Evolutionary conservation across 2,888 invertebrate species (phyloP).

Genomic region (Drosophila emarginata): DNA sequence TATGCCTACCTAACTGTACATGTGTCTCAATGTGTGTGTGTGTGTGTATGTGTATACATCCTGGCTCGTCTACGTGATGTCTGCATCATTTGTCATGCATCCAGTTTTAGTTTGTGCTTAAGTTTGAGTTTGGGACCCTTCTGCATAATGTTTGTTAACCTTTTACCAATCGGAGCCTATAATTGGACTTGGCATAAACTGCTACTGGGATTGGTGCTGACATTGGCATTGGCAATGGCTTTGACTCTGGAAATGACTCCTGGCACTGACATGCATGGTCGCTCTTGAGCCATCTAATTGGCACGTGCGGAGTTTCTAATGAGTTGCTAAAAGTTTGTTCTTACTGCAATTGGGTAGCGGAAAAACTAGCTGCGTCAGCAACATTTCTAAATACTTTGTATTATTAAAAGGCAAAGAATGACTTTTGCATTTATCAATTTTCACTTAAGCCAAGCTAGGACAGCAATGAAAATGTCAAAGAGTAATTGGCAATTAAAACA

Average conservation of each 20-base stretch:
- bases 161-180: conserved; percentile 41
- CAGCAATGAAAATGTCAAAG: conserved; percentile 1
- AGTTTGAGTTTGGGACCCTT: background rate
- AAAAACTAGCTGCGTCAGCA: conserved; percentile 37
- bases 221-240: no score
- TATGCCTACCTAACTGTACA: conserved; percentile 17
- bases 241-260: no score
- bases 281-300: conserved; percentile 57
- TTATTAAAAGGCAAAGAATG: conserved; percentile 28
- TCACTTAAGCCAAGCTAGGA: conserved; percentile 14
- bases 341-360: conserved; percentile 13
- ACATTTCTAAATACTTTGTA: conserved; percentile 13
- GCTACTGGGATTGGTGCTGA: conserved; percentile 11
- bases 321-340: conserved; percentile 60
- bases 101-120: background rate
- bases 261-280: conserved; percentile 18
- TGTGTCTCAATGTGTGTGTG: background rate
- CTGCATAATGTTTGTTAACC: conserved; percentile 35
- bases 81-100: conserved; percentile 39
- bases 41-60: background rate
- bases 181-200: conserved; percentile 51
- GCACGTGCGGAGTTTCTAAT: conserved; percentile 63
- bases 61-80: conserved; percentile 52
- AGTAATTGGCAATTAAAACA: background rate
- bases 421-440: conserved; percentile 43